These are phyloP conservation scores for Oscheius sp. DNA, from an alignment of 2,888 invertebrate genomes.

Conservation along the genomic window DNA sequence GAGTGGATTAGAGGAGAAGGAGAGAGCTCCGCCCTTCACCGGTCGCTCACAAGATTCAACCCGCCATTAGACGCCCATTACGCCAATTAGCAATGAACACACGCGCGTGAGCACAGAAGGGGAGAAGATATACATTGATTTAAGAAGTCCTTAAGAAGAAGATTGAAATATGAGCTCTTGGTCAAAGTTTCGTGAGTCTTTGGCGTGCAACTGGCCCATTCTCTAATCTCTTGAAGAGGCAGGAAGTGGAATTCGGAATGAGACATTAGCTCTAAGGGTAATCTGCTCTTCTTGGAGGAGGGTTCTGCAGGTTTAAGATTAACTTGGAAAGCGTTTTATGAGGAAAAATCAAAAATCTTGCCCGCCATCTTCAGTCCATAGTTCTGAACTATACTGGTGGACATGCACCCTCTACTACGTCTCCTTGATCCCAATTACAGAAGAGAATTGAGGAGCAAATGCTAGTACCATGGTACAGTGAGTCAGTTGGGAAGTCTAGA, in stretches of 20 bases:
- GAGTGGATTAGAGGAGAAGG: conserved; percentile 20
- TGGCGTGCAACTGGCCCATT: background rate
- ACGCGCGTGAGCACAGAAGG: background rate
- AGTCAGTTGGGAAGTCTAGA: too few species aligned
- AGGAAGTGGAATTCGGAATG: background rate
- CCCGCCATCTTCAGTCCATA: too few species aligned
- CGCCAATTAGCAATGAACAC: conserved; percentile 33
- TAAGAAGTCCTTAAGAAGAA: background rate
- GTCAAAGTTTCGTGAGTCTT: background rate
- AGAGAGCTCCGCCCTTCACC: conserved; percentile 6
- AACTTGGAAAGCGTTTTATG: too few species aligned
- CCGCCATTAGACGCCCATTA: conserved; percentile 37
- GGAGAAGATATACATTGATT: background rate
- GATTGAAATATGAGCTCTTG: background rate
- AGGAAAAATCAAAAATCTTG: too few species aligned
- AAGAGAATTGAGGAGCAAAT: too few species aligned
- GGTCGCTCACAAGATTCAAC: conserved; percentile 11
- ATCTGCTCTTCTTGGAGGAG: too few species aligned
- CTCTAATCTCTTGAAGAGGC: background rate
- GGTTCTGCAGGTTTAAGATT: too few species aligned
- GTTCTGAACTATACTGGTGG: too few species aligned
- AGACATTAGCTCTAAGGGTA: too few species aligned
- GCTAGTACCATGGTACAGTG: too few species aligned
- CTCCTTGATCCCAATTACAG: too few species aligned
- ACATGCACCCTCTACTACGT: too few species aligned